Conservation (phyloP, 2,888 invertebrate species). For the Polylopha cassiicola region DNA sequence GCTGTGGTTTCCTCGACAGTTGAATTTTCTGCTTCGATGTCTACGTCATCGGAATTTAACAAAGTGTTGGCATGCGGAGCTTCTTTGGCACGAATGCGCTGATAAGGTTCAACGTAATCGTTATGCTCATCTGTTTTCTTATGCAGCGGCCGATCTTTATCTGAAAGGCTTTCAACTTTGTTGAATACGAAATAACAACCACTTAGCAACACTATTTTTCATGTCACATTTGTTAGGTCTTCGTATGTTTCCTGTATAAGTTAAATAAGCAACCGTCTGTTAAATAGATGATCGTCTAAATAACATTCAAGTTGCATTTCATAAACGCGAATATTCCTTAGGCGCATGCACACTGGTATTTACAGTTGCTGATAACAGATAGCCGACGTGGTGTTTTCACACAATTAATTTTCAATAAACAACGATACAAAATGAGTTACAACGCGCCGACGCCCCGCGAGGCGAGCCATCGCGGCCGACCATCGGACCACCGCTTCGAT, state of each 20-base stretch:
- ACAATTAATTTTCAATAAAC: conserved; percentile 66
- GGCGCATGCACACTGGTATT: conserved; percentile 27
- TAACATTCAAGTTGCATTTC: background rate
- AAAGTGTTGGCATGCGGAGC: conserved; percentile 3
- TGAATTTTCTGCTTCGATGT: background rate
- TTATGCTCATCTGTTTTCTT: conserved; percentile 16
- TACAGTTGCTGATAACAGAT: conserved; percentile 38
- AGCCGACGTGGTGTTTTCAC: conserved; percentile 46
- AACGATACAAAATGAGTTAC: conserved; percentile 50
- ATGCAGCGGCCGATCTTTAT: conserved; percentile 17
- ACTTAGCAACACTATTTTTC: conserved; percentile 12
- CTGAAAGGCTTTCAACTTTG: conserved; percentile 17
- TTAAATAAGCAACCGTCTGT: too few species aligned
- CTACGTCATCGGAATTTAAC: background rate
- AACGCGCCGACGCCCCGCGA: conserved; percentile 44
- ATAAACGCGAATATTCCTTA: conserved; percentile 14
- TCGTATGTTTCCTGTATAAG: too few species aligned
- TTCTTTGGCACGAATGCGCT: conserved; percentile 2
- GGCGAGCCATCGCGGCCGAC: conserved; percentile 40
- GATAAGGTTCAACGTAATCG: conserved; percentile 10
- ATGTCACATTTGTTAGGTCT: background rate
- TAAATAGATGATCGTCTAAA: too few species aligned
- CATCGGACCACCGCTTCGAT: conserved; percentile 51
- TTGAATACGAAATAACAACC: conserved; percentile 16
- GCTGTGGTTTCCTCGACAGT: background rate